Evolutionary conservation across 2,888 invertebrate species (phyloP).

Genomic region (Drosophila algonquin): DNA sequence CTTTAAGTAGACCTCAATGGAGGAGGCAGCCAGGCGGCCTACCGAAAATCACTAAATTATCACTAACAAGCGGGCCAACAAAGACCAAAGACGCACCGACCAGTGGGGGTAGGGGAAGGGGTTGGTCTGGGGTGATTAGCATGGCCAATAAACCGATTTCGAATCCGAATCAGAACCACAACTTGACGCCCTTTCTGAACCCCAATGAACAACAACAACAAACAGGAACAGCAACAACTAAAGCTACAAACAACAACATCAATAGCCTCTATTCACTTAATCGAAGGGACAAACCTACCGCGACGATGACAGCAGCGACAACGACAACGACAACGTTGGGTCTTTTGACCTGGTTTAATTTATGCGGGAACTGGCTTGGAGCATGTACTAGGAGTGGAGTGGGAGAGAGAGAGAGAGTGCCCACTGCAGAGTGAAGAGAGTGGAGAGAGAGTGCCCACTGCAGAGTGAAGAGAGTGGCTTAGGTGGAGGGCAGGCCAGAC

Average conservation of each 20-base stretch:
- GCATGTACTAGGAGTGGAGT: not conserved
- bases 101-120: too few species aligned
- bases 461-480: slow-evolving; percentile 45
- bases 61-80: slow-evolving; percentile 15
- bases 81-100: not conserved
- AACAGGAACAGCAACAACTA: too few species aligned
- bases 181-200: slow-evolving; percentile 62
- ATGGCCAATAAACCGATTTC: slow-evolving; percentile 61
- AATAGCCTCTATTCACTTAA: slow-evolving; percentile 12
- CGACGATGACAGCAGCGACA: slow-evolving; percentile 27
- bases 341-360: slow-evolving; percentile 69
- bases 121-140: slow-evolving; percentile 39
- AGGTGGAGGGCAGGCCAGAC: slow-evolving; percentile 25
- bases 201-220: slow-evolving; percentile 1
- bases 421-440: slow-evolving; percentile 22
- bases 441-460: slow-evolving; percentile 30
- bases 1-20: not conserved
- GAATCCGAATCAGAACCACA: slow-evolving; percentile 47
- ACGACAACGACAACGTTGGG: not conserved
- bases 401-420: slow-evolving; percentile 7
- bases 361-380: slow-evolving; percentile 51
- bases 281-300: slow-evolving; percentile 34
- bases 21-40: not conserved
- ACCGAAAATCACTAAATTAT: slow-evolving; percentile 27
- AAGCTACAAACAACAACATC: not conserved